Percentiles rank a stretch among this genome's conserved stretches.
phyloP scores from a whole-genome alignment of 2,113 vertebrate genomes.

The Cryptotis parvus region DNA sequence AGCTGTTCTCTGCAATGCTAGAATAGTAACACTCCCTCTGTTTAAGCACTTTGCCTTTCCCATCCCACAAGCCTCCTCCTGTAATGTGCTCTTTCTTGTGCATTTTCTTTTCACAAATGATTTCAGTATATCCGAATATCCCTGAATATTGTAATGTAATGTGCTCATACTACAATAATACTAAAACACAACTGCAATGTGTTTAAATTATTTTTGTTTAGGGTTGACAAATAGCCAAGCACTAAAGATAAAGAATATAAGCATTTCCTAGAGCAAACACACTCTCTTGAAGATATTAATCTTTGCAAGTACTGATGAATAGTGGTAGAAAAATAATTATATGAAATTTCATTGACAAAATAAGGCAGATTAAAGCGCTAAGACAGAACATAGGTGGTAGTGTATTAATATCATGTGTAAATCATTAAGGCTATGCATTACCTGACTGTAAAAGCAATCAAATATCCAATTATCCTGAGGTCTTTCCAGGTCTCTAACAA shows the following conservation, averaged over 20 bases:
- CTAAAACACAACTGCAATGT: neutral
- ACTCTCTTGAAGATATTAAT: neutral
- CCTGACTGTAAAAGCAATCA: neutral
- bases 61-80: neutral
- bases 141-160: neutral
- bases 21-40: neutral
- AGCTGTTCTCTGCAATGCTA: neutral
- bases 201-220: slow-evolving; percentile 16
- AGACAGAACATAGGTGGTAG: neutral
- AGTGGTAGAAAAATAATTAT: neutral
- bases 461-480: neutral
- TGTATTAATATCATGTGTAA: neutral
- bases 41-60: neutral
- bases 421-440: neutral
- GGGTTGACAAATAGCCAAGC: neutral
- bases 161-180: neutral
- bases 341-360: neutral
- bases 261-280: neutral
- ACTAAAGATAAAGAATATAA: neutral
- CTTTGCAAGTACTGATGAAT: slow-evolving; percentile 34
- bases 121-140: no score
- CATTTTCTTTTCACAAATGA: neutral
- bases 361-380: neutral
- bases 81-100: neutral
- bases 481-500: neutral